Conservation (phyloP, 2,113 vertebrate genomes). For the Gymnobelideus leadbeateri region DNA sequence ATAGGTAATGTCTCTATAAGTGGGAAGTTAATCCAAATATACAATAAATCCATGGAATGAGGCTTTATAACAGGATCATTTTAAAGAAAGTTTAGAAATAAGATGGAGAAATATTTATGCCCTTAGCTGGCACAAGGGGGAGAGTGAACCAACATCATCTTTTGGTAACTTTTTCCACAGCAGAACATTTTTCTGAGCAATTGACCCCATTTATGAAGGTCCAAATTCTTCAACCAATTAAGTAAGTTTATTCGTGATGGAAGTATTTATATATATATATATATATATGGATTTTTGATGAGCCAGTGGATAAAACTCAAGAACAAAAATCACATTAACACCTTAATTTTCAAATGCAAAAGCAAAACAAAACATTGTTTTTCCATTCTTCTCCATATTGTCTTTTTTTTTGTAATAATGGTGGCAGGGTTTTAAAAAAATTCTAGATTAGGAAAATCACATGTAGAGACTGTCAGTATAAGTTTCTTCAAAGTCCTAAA, state of each 20-base stretch:
- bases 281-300: conserved; percentile 20
- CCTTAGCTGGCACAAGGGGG: neutral
- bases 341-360: neutral
- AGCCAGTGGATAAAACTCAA: neutral
- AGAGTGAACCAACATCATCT: neutral
- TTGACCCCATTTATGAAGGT: neutral
- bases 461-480: neutral
- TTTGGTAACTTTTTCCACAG: neutral
- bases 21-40: neutral
- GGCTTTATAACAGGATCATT: neutral
- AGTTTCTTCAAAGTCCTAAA: neutral
- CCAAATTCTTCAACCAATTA: neutral
- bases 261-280: neutral
- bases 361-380: neutral
- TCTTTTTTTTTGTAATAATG: conserved; percentile 5
- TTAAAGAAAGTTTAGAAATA: neutral
- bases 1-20: neutral
- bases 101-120: conserved; percentile 3
- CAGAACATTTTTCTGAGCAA: neutral
- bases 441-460: neutral
- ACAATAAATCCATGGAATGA: neutral
- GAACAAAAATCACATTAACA: neutral
- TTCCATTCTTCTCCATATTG: neutral
- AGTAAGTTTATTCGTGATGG: neutral
- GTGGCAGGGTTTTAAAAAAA: conserved; percentile 5